Percentiles rank a stretch among this genome's conserved stretches.
phyloP scores from a whole-genome alignment of 2,797 vertebrate species.

The Acanthiza pusilla region DNA sequence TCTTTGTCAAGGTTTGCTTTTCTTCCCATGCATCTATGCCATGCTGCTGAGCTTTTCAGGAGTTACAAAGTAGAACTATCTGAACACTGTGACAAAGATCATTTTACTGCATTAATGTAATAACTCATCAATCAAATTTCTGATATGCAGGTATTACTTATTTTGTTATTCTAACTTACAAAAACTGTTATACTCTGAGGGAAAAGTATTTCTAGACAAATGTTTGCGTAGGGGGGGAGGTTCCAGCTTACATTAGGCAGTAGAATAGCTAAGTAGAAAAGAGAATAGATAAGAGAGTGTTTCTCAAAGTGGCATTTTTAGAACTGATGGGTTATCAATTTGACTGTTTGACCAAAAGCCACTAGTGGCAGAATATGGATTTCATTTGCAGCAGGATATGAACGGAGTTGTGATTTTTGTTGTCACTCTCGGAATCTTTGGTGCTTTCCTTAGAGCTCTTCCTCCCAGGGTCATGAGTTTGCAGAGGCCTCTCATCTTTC shows the following conservation, averaged over 20 bases:
- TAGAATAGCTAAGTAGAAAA: not conserved
- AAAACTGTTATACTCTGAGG: not conserved
- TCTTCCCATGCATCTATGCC: conserved; percentile 10
- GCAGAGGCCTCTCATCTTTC: not conserved
- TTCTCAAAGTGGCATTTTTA: not conserved
- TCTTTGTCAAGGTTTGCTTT: conserved; percentile 49
- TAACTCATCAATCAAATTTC: conserved; percentile 18
- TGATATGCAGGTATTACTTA: not conserved
- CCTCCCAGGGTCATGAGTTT: not conserved
- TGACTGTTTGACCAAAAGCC: not conserved
- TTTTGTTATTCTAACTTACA: conserved; percentile 17
- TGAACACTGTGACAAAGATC: not conserved
- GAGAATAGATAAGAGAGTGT: not conserved
- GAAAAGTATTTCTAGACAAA: not conserved
- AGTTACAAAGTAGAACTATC: not conserved
- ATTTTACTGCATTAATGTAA: conserved; percentile 11
- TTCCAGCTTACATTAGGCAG: not conserved
- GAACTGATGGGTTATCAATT: not conserved
- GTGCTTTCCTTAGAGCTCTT: not conserved
- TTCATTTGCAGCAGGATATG: not conserved
- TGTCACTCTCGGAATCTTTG: not conserved
- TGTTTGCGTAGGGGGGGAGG: not conserved
- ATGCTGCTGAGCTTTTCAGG: not conserved
- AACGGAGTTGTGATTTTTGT: not conserved
- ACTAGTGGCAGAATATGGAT: not conserved